Evolutionary conservation across 2,797 vertebrate genomes (phyloP).

Genomic region (Peromyscus nudipes): DNA sequence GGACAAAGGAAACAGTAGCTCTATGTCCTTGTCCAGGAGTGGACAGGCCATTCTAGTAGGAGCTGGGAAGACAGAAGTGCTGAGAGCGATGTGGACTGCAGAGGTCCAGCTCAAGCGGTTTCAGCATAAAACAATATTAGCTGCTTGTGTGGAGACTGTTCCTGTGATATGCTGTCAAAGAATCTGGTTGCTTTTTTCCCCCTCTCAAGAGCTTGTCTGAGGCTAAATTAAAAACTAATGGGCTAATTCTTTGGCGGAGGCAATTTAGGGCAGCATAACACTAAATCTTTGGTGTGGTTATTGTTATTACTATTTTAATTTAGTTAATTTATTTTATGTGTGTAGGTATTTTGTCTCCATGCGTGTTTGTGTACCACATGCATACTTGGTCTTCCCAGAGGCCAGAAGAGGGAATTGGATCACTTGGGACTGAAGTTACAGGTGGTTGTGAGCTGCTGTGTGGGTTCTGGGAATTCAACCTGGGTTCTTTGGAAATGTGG

Average conservation of each 20-base stretch:
- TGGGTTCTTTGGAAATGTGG: not conserved
- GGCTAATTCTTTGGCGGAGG: not conserved
- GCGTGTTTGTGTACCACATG: not conserved
- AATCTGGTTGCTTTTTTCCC: not conserved
- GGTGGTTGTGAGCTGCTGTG: not conserved
- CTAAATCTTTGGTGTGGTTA: not conserved
- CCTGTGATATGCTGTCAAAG: not conserved
- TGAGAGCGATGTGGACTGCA: not conserved
- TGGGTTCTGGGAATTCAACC: not conserved
- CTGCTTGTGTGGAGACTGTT: not conserved
- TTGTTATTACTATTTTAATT: not conserved
- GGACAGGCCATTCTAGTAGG: not conserved
- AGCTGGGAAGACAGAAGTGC: not conserved
- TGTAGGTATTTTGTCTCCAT: not conserved
- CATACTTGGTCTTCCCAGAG: not conserved
- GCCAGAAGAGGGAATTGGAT: not conserved
- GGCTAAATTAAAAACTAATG: not conserved
- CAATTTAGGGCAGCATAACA: not conserved
- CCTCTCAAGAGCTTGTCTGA: not conserved
- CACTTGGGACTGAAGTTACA: not conserved
- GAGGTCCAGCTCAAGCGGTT: not conserved
- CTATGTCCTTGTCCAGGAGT: not conserved
- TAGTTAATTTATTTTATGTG: not conserved
- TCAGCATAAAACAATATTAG: not conserved
- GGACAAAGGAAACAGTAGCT: not conserved